A percentile compares a stretch with the other conserved stretches of the same genome.
Evolutionary conservation across 2,797 vertebrate genomes (phyloP).

Genomic region (Hyperoplus immaculatus): DNA sequence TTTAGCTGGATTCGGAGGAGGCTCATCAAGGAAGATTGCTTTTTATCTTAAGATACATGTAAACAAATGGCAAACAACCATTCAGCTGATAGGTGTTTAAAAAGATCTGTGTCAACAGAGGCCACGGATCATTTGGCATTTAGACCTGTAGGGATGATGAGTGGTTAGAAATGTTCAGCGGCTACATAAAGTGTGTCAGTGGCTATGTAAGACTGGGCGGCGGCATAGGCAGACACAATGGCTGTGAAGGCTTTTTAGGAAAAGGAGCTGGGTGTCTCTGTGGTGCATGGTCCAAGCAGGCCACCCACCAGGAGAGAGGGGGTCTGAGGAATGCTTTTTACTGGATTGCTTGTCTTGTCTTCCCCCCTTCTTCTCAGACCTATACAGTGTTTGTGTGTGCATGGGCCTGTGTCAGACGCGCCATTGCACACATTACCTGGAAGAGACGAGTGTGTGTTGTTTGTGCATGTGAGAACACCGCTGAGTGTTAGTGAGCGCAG

Average conservation of each 20-base stretch:
- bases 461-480: conserved; percentile 2
- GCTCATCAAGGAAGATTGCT: neutral
- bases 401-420: conserved; percentile 41
- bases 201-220: conserved; percentile 17
- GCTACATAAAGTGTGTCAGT: conserved; percentile 18
- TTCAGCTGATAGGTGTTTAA: neutral
- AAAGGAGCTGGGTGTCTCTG: conserved; percentile 19
- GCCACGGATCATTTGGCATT: conserved; percentile 33
- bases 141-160: conserved; percentile 22
- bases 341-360: conserved; percentile 67
- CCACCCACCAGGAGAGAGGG: conserved; percentile 79
- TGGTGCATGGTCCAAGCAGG: conserved; percentile 55
- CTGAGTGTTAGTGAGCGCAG: no score
- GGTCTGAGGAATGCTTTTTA: conserved; percentile 83
- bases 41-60: conserved; percentile 1
- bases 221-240: conserved; percentile 34
- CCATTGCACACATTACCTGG: conserved; percentile 44
- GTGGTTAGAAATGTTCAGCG: conserved; percentile 14
- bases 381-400: conserved; percentile 39
- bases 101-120: conserved; percentile 3
- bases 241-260: conserved; percentile 31
- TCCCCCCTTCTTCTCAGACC: conserved; percentile 18
- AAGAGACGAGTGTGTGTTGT: conserved; percentile 30
- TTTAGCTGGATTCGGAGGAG: conserved; percentile 22
- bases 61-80: neutral